phyloP scores from a whole-genome alignment of 1,140 invertebrate species.

The Neuroterus valhalla region DNA sequence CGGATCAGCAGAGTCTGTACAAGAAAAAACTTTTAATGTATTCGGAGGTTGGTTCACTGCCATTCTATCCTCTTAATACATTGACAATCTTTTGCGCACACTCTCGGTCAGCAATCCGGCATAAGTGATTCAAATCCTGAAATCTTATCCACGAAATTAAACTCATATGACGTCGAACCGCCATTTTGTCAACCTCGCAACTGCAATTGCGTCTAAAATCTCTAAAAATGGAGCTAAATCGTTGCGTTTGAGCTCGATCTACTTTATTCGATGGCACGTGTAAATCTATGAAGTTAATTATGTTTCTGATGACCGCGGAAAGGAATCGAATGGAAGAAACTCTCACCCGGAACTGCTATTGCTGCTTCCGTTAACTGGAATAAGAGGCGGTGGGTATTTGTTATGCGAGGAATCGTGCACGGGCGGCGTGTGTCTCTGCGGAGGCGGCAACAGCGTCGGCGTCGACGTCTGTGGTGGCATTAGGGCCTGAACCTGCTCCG shows the following conservation, averaged over 20 bases:
- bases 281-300: background rate
- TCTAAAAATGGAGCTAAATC: too few species aligned
- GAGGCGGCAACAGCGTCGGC: slow-evolving; percentile 67
- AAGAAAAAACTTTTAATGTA: too few species aligned
- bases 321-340: slow-evolving; percentile 27
- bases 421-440: slow-evolving; percentile 69
- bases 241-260: background rate
- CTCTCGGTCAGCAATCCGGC: too few species aligned
- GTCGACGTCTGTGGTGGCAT: slow-evolving; percentile 68
- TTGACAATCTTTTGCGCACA: too few species aligned
- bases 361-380: slow-evolving; percentile 74
- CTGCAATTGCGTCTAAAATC: too few species aligned
- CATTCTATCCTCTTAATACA: too few species aligned
- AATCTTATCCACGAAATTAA: too few species aligned
- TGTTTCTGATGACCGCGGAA: background rate
- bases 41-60: too few species aligned
- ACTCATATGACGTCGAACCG: too few species aligned
- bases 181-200: background rate
- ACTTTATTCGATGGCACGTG: background rate
- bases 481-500: slow-evolving; percentile 71
- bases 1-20: too few species aligned
- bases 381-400: slow-evolving; percentile 78
- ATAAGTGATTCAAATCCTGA: too few species aligned
- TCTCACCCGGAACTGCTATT: slow-evolving; percentile 50
- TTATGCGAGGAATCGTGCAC: slow-evolving; percentile 68